A percentile compares a stretch with the other conserved stretches of the same genome.
These are phyloP conservation scores for Triops longicaudatus DNA, from an alignment of 1,140 invertebrate species.

Conservation along the genomic window DNA sequence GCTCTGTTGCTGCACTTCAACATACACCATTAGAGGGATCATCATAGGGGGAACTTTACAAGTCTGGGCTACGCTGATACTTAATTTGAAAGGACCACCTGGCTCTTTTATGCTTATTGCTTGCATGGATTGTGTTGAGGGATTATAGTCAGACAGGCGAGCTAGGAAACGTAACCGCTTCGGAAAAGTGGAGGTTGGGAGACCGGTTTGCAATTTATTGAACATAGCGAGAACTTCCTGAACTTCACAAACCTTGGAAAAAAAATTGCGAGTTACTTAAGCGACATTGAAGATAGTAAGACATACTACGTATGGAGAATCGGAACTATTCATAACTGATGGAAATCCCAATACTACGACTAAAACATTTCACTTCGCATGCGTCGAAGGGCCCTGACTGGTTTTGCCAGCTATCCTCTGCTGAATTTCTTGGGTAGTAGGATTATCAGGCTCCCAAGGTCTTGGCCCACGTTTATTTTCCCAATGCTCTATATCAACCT, in stretches of 20 bases:
- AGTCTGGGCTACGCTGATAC: not conserved
- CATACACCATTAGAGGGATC: not conserved
- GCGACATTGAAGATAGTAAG: not conserved
- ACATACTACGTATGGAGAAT: not conserved
- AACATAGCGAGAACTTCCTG: not conserved
- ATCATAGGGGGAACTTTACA: not conserved
- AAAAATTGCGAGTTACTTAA: not conserved
- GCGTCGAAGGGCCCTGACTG: not conserved
- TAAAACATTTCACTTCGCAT: not conserved
- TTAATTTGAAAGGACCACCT: conserved; percentile 3
- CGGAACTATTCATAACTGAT: not conserved
- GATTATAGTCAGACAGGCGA: not conserved
- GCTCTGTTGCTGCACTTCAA: not conserved
- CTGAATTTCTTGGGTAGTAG: not conserved
- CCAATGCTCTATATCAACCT: conserved; percentile 67
- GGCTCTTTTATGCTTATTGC: not conserved
- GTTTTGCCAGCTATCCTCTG: not conserved
- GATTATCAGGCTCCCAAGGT: conserved; percentile 59
- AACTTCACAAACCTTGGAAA: not conserved
- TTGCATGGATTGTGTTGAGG: not conserved
- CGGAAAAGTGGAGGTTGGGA: not conserved
- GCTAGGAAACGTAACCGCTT: not conserved
- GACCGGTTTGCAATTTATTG: not conserved
- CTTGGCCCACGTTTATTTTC: conserved; percentile 65
- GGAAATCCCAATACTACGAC: too few relatives aligned